A percentile compares a stretch with the other conserved stretches of the same genome.
phyloP scores from a whole-genome alignment of 2,113 vertebrate species.

The Cricetomys ansorgei region DNA sequence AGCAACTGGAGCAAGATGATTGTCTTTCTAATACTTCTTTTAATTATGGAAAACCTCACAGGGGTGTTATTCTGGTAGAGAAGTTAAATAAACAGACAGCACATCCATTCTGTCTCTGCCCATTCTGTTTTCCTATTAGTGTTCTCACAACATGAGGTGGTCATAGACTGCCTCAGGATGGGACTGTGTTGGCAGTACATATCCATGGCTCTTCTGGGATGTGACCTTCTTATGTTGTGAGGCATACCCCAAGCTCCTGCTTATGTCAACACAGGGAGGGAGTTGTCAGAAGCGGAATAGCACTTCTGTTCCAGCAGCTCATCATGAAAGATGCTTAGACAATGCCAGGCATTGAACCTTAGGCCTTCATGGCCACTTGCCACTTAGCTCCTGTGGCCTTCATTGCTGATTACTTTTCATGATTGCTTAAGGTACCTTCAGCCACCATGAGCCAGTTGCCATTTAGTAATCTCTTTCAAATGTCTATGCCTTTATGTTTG shows the following conservation, averaged over 20 bases:
- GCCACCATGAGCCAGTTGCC: not conserved
- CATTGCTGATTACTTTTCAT: not conserved
- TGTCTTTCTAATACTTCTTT: not conserved
- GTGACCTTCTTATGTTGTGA: not conserved
- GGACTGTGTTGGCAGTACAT: not conserved
- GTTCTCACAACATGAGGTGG: not conserved
- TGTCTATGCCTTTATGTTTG: not conserved
- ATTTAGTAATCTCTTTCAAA: not conserved
- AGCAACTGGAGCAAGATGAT: not conserved
- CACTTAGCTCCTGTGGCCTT: not conserved
- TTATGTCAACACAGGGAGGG: not conserved
- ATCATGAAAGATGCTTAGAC: not conserved
- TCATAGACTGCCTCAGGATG: not conserved
- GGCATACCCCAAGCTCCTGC: not conserved
- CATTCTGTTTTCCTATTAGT: not conserved
- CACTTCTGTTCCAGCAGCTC: not conserved
- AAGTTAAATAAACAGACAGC: not conserved
- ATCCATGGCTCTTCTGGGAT: not conserved
- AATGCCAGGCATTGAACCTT: not conserved
- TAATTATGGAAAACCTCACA: not conserved
- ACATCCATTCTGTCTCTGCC: not conserved
- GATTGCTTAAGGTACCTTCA: not conserved
- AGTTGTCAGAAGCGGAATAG: not conserved
- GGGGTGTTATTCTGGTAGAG: not conserved
- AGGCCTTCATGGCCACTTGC: not conserved